Base-by-base conservation (phyloP, 2,797 vertebrate species). In the Pygocentrus nattereri region DNA sequence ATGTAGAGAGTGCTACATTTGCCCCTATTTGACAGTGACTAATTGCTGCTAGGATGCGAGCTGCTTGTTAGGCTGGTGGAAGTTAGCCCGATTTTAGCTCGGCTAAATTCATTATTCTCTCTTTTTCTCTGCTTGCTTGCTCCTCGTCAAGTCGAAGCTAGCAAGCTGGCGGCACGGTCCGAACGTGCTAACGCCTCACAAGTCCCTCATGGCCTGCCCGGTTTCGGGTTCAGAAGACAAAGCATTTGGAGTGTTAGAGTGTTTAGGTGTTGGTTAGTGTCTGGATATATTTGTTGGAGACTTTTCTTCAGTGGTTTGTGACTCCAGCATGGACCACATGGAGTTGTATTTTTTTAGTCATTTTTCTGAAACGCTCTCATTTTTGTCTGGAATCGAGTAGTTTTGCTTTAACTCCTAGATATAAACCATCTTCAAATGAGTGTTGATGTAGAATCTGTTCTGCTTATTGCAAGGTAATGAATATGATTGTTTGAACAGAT, bases 21-120 rank as follows among this genome's bases (percentile, higher is more conserved):
- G 94, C 93, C 94, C 94, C 93, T 93, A 89, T 92, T 93, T 95
- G 93, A 94, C 94, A 95, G 93, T 94, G 94, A 95, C 93, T 95
- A 95, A 95, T 95, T 95, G 93, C 93, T 91, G 89, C 87, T 92
- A 95, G 92, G 90, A 94, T 93, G 93, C 91, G 88, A 92, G 91
- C 92, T 91, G 93, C 94, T 94, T 94, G 93, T 94, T 95, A 94
- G 93, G 94, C 91, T 90, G 91, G 91, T 90, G 88, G 87, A 94
- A 88, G 92, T 92, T 92, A 91, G 92, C 91, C 90, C 89, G 89
- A 87, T 88, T 92, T 91, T 92, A 92, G 89, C 85, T 86, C 64
- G 80, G 91, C 92, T 91, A 94, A 94, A 94, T 94, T 95, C 94
- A 94, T 94, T 94, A 95, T 94, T 93, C 79, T 92, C 88, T 91